A percentile compares a stretch with the other conserved stretches of the same genome.
These are phyloP conservation scores for Pelodytes ibericus DNA, from an alignment of 2,797 vertebrate genomes.

Conservation along the genomic window DNA sequence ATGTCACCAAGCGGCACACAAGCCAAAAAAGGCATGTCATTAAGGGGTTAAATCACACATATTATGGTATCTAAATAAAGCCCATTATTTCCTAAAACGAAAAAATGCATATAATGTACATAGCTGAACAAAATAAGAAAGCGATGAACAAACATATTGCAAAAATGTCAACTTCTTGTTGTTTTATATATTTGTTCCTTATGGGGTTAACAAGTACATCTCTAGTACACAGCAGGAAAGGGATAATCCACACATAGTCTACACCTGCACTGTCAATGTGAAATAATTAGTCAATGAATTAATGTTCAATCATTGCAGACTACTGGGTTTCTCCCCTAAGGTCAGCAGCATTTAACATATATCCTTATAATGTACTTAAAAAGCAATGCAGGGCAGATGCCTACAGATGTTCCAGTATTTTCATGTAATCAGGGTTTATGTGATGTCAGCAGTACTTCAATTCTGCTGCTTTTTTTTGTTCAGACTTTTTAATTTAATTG, in stretches of 20 bases:
- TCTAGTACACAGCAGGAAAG: conserved; percentile 13
- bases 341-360: conserved; percentile 10
- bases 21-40: no score
- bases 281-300: conserved; percentile 23
- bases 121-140: no score
- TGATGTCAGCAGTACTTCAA: conserved; percentile 7
- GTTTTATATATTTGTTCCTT: no score
- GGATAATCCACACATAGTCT: conserved; percentile 13
- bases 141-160: no score
- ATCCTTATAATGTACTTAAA: conserved; percentile 16
- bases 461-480: neutral
- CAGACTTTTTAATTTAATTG: neutral
- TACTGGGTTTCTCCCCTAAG: conserved; percentile 7
- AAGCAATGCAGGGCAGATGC: conserved; percentile 8
- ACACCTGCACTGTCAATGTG: conserved; percentile 24
- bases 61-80: no score
- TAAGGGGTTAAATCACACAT: no score
- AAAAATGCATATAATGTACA: no score
- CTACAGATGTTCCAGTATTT: neutral
- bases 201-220: no score
- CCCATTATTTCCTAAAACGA: no score
- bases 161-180: no score
- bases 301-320: conserved; percentile 19
- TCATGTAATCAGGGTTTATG: neutral
- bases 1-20: no score